Evolutionary conservation across 2,113 vertebrate species (phyloP).

Genomic region (Myodes glareolus): DNA sequence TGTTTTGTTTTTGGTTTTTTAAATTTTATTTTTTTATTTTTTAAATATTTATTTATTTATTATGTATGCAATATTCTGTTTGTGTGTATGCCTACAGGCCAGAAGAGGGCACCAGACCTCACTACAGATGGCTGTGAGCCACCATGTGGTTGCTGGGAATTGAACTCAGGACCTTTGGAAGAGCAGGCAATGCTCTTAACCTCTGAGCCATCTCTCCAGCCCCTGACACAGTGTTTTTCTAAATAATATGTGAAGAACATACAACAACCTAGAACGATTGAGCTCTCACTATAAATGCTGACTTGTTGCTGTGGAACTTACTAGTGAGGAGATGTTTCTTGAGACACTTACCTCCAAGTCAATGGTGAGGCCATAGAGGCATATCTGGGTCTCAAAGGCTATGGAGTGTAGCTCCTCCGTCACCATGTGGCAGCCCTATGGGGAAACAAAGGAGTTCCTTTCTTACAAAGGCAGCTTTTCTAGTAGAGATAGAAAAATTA

Average conservation of each 20-base stretch:
- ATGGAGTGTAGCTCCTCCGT: slow-evolving; percentile 97
- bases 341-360: slow-evolving; percentile 92
- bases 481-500: neutral
- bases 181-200: too few species aligned
- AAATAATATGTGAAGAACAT: neutral
- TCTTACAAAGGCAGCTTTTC: slow-evolving; percentile 46
- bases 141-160: too few species aligned
- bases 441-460: slow-evolving; percentile 71
- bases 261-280: neutral
- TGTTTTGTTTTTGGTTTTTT: too few species aligned
- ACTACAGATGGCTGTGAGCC: too few species aligned
- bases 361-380: slow-evolving; percentile 93
- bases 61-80: too few species aligned
- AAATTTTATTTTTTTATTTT: too few species aligned
- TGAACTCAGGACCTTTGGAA: too few species aligned
- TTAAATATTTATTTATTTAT: too few species aligned
- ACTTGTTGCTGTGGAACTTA: neutral
- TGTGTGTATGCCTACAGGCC: too few species aligned
- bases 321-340: neutral
- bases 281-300: neutral
- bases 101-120: too few species aligned
- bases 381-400: slow-evolving; percentile 95
- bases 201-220: too few species aligned
- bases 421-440: slow-evolving; percentile 94
- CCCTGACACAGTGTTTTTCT: neutral